phyloP scores from a whole-genome alignment of 1,140 invertebrate species.

The Drosophila sechellia region DNA sequence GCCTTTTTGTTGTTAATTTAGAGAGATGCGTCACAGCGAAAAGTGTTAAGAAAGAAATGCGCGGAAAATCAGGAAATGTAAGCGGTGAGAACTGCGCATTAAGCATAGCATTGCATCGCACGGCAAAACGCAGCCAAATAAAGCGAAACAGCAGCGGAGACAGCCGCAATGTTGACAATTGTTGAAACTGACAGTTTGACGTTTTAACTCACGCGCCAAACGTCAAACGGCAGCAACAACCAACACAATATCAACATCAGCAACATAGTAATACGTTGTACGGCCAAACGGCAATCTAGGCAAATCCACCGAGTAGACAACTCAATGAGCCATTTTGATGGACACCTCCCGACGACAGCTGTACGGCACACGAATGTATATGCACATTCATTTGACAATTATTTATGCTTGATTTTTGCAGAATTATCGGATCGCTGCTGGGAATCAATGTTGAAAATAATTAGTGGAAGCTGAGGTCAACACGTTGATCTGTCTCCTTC shows the following conservation, averaged over 20 bases:
- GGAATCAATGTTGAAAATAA: constrained; percentile 43
- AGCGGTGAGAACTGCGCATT: constrained; percentile 58
- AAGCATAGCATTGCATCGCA: constrained; percentile 21
- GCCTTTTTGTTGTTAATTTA: constrained; percentile 3
- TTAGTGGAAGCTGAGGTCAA: constrained; percentile 51
- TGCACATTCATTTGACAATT: constrained; percentile 56
- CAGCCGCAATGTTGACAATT: constrained; percentile 58
- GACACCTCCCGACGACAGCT: constrained; percentile 45
- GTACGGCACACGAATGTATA: constrained; percentile 42
- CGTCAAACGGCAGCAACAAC: constrained; percentile 28
- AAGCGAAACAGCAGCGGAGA: constrained; percentile 9
- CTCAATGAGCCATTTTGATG: constrained; percentile 62
- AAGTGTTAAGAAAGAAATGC: constrained; percentile 45
- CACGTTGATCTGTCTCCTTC: constrained; percentile 17
- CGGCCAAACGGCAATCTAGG: constrained; percentile 25
- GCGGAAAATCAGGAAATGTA: constrained; percentile 68
- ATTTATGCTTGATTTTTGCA: constrained; percentile 44
- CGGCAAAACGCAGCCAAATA: constrained; percentile 50
- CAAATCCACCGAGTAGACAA: constrained; percentile 45
- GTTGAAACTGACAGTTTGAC: constrained; percentile 73
- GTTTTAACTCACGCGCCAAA: constrained; percentile 71
- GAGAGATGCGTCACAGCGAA: constrained; percentile 69
- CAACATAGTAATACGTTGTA: constrained; percentile 8
- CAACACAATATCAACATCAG: constrained; percentile 2
- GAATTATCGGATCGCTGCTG: constrained; percentile 34